Percentiles rank a stretch among this genome's conserved stretches.
Evolutionary conservation across 1,140 invertebrate species (phyloP).

Genomic region (Scylla paramamosain): DNA sequence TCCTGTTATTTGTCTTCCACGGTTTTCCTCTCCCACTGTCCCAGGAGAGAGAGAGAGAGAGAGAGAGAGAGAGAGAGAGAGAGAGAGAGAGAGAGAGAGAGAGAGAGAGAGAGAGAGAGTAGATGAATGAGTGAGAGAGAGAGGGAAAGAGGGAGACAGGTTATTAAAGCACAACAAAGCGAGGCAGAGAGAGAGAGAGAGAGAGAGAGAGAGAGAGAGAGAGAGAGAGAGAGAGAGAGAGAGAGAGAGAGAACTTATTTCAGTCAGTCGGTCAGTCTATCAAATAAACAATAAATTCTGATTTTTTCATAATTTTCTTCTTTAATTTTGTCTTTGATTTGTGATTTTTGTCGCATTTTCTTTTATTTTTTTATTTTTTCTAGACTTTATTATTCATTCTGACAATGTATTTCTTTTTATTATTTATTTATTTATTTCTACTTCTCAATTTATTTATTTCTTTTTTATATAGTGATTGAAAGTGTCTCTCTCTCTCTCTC

Average conservation of each 20-base stretch:
- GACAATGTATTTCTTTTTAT: not conserved
- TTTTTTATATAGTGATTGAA: no score
- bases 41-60: no score
- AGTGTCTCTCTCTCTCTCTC: no score
- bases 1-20: not conserved
- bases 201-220: not conserved
- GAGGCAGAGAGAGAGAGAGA: not conserved
- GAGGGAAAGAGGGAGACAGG: not conserved
- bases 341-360: no score
- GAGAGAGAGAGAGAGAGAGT: no score
- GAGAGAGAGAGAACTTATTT: not conserved
- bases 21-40: no score
- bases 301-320: not conserved
- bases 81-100: no score
- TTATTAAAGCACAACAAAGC: not conserved
- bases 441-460: no score
- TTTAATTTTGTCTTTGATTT: not conserved
- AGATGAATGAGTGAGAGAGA: not conserved
- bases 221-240: not conserved
- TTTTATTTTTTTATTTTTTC: no score
- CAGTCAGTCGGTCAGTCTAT: not conserved
- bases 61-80: no score
- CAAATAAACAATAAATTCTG: not conserved
- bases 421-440: no score
- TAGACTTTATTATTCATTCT: not conserved